A percentile compares a stretch with the other conserved stretches of the same genome.
phyloP scores from a whole-genome alignment of 2,888 invertebrate genomes.

The Chrysomela aeneicollis region DNA sequence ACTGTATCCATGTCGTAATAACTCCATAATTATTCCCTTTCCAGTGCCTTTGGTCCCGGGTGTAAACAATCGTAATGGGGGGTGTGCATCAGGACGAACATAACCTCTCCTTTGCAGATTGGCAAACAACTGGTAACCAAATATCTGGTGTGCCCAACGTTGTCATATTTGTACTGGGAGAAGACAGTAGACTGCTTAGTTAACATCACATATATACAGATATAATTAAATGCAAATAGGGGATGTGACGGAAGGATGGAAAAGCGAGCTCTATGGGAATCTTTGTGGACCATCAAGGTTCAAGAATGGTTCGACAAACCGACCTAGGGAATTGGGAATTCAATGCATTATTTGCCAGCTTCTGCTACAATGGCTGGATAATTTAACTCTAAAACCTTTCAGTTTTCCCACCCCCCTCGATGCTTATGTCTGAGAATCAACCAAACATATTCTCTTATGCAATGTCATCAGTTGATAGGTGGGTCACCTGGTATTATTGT shows the following conservation, averaged over 20 bases:
- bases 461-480: no score
- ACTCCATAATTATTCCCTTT: background rate
- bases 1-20: background rate
- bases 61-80: background rate
- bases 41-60: background rate
- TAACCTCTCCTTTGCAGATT: background rate
- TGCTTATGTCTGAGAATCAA: no score
- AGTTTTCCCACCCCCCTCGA: no score
- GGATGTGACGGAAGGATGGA: constrained; percentile 14
- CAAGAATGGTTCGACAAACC: no score
- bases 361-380: no score
- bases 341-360: no score
- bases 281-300: no score
- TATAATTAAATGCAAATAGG: constrained; percentile 45
- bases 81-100: background rate
- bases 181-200: background rate
- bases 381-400: no score
- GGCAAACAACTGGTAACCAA: background rate
- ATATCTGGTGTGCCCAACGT: constrained; percentile 5
- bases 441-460: no score
- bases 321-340: no score
- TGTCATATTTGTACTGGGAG: constrained; percentile 1
- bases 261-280: background rate
- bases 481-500: no score
- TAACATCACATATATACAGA: constrained; percentile 30